Evolutionary conservation across 2,888 invertebrate genomes (phyloP).

Genomic region (Drosophila testacea): DNA sequence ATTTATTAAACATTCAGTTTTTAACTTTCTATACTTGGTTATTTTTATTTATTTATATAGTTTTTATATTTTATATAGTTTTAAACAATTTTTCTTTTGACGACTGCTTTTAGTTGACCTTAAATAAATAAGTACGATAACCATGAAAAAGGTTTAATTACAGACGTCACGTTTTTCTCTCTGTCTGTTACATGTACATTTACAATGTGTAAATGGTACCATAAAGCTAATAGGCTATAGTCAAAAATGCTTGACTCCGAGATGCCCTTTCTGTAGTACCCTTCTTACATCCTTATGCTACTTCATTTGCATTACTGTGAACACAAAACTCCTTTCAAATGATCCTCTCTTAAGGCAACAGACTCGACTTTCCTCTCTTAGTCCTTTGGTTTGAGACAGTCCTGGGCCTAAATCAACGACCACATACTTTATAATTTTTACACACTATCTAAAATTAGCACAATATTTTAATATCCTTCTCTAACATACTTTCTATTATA

Average conservation of each 20-base stretch:
- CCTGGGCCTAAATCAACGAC: not conserved
- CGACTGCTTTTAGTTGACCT: no score
- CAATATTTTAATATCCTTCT: conserved; percentile 1
- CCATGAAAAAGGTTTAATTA: not conserved
- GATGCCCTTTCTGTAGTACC: not conserved
- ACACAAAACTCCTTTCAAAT: not conserved
- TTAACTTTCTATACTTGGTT: no score
- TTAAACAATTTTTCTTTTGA: no score
- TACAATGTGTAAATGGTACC: not conserved
- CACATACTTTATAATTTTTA: not conserved
- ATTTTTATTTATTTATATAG: no score
- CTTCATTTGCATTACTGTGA: not conserved
- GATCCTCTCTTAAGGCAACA: not conserved
- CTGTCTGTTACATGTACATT: not conserved
- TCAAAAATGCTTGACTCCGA: not conserved
- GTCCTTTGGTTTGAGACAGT: not conserved
- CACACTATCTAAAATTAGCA: not conserved
- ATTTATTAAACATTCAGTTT: no score
- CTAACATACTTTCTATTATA: not conserved
- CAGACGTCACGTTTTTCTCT: not conserved
- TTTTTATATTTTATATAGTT: no score
- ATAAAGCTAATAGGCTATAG: not conserved
- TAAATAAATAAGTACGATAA: no score
- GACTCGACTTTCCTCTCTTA: not conserved
- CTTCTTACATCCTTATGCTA: not conserved